Evolutionary conservation across 2,888 invertebrate species (phyloP), one percentile per base, ranked within the genome.

Genomic region (Labia minor): DNA sequence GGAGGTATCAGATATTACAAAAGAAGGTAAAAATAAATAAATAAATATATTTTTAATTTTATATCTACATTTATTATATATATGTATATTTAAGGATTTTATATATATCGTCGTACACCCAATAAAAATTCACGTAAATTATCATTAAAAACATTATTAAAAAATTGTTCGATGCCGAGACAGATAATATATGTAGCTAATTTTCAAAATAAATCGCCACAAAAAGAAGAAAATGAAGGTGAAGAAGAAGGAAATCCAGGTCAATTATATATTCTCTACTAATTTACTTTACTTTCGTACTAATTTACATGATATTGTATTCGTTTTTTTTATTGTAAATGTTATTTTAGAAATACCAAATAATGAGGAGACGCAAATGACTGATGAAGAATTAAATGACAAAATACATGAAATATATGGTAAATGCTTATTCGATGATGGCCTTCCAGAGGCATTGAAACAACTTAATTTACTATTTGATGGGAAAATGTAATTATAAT

Each of bases 1-100:
- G 26, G 82, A 83, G 1, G 79, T 86, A 37, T 83, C 81, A 69
- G 86, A 87, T 67, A 78, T 81, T 19, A 86, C 85, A 0, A 76
- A 78, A 71, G 75, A 78, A 69, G 77, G 77, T 49, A 49, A 49
- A 49, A 49, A 49, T n/a, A 49, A 49, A 49, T n/a, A 33, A 33
- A n/a, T n/a, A n/a, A n/a, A n/a, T n/a, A n/a, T n/a, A n/a, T 74
- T 73, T 67, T 73, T 49, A 49, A 26, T 26, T 26, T 49, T n/a
- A n/a, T n/a, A n/a, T n/a, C n/a, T n/a, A n/a, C n/a, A n/a, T n/a
- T n/a, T n/a, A n/a, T n/a, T n/a, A n/a, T n/a, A n/a, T n/a, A n/a
- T n/a, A n/a, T n/a, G 3, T 26, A 26, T 6, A 49, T n/a, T n/a
- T 3, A 10, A 49, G 49, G 49, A 4, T 49, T 11, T 64, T 67